phyloP scores from a whole-genome alignment of 2,888 invertebrate genomes.

The Pyrgus malvae region DNA sequence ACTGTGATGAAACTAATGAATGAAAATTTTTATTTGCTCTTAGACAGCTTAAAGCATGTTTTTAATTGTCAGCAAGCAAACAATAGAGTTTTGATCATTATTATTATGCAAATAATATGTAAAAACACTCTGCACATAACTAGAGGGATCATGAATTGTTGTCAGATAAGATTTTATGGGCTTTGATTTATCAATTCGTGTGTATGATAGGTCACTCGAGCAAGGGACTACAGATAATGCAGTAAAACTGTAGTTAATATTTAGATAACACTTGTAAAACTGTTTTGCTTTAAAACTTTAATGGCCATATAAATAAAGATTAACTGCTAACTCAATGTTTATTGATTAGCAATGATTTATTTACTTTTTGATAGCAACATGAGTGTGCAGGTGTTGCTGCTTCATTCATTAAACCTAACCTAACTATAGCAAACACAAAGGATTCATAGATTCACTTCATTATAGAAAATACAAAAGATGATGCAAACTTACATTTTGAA shows the following conservation, averaged over 20 bases:
- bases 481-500: conserved; percentile 22
- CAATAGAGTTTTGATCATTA: too few relatives aligned
- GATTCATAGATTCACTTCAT: background rate
- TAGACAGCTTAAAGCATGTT: too few relatives aligned
- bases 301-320: background rate
- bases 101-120: too few relatives aligned
- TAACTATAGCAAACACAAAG: background rate
- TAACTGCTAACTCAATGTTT: background rate
- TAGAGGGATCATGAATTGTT: too few relatives aligned
- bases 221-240: background rate
- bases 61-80: too few relatives aligned
- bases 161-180: too few relatives aligned
- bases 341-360: background rate
- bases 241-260: conserved; percentile 1
- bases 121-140: too few relatives aligned
- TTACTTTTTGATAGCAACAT: background rate
- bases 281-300: background rate
- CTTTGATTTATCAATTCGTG: background rate
- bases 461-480: conserved; percentile 3
- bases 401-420: conserved; percentile 4
- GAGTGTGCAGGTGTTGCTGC: background rate
- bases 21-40: too few relatives aligned
- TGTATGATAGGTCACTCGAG: background rate
- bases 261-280: conserved; percentile 2
- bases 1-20: background rate